phyloP scores from a whole-genome alignment of 2,888 invertebrate species.

The Imbricaverruca yamaguchii region DNA sequence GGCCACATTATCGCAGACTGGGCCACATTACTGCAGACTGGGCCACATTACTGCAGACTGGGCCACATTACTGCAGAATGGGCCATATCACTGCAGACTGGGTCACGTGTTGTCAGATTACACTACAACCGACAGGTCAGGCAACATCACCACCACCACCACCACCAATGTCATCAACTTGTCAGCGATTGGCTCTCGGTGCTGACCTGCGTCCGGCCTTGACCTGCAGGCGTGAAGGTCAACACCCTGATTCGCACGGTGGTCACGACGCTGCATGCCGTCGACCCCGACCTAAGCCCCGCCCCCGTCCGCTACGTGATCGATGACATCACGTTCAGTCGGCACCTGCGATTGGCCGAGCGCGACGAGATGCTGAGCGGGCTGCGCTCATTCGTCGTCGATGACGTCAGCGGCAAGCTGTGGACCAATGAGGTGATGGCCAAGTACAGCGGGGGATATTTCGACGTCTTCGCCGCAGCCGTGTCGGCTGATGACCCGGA shows the following conservation, averaged over 20 bases:
- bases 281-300: slow-evolving; percentile 60
- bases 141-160: too few species aligned
- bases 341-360: background rate
- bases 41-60: too few species aligned
- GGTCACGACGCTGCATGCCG: slow-evolving; percentile 58
- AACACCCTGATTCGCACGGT: slow-evolving; percentile 66
- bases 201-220: too few species aligned
- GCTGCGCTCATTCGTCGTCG: slow-evolving; percentile 7
- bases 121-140: too few species aligned
- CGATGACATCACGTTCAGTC: slow-evolving; percentile 21
- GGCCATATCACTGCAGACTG: too few species aligned
- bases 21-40: too few species aligned
- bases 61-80: too few species aligned
- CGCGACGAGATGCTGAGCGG: background rate
- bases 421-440: slow-evolving; percentile 22
- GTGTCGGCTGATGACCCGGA: background rate
- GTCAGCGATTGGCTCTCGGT: too few species aligned
- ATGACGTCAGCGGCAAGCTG: background rate
- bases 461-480: background rate
- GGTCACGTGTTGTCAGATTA: too few species aligned
- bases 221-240: slow-evolving; percentile 49
- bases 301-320: slow-evolving; percentile 51
- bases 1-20: too few species aligned
- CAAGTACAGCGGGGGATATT: slow-evolving; percentile 9
- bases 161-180: too few species aligned